Conservation (phyloP, 2,888 invertebrate genomes). For the Phytoseiulus persimilis region DNA sequence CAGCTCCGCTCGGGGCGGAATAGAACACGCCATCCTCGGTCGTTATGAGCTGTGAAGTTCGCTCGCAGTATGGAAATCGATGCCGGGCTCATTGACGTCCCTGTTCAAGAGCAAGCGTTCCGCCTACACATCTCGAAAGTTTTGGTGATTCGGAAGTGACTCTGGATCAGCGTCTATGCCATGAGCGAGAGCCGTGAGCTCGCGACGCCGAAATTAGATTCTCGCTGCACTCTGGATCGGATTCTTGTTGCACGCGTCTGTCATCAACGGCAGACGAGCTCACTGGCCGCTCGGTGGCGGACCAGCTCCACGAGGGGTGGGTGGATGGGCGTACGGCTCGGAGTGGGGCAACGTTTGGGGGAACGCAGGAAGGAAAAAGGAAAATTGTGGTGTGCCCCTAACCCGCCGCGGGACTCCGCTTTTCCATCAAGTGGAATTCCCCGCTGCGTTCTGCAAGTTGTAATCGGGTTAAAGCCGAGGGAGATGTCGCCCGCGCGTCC, state of each 20-base stretch:
- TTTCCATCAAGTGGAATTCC: conserved; percentile 25
- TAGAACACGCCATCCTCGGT: background rate
- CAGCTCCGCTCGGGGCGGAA: background rate
- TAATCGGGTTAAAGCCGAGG: conserved; percentile 35
- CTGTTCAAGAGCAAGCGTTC: background rate
- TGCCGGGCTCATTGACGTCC: background rate
- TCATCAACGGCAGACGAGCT: conserved; percentile 13
- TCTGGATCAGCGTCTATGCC: background rate
- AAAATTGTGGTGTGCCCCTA: conserved; percentile 8
- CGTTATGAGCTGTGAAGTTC: background rate
- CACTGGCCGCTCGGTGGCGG: background rate
- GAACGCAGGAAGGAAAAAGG: background rate
- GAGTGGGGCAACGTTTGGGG: no score
- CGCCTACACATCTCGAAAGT: background rate
- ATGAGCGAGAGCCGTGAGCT: background rate
- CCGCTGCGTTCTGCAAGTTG: conserved; percentile 12
- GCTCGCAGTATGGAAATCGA: background rate
- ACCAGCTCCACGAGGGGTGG: background rate
- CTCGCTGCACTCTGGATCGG: background rate
- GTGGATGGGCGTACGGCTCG: background rate
- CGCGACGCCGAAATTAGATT: no score
- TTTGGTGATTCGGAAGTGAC: background rate
- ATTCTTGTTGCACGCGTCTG: conserved; percentile 13
- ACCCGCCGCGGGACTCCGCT: conserved; percentile 37
- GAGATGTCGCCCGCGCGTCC: background rate